Evolutionary conservation across 2,797 vertebrate species (phyloP).

Genomic region (Corythornis leucogaster): DNA sequence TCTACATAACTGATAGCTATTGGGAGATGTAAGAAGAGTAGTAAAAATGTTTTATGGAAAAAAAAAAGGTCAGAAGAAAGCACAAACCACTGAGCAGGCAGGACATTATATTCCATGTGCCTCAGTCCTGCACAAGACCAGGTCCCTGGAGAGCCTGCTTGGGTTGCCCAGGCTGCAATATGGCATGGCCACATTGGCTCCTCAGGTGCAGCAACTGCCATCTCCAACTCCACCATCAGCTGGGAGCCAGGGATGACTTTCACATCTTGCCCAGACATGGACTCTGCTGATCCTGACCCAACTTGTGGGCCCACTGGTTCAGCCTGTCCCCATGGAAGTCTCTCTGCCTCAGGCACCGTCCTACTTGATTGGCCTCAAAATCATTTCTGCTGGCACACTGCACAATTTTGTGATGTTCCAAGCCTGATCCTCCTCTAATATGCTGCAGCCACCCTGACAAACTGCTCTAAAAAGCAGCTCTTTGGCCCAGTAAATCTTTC

Average conservation of each 20-base stretch:
- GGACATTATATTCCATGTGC: background rate
- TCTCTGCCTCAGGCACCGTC: background rate
- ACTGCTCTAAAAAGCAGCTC: background rate
- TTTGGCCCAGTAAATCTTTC: background rate
- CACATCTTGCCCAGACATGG: fast-evolving
- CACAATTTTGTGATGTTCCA: background rate
- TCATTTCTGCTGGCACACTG: background rate
- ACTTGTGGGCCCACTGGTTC: fast-evolving
- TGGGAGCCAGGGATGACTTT: background rate
- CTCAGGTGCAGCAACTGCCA: fast-evolving
- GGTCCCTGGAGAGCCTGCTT: background rate
- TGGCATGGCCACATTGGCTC: background rate
- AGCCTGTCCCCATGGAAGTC: background rate
- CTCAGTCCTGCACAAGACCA: background rate
- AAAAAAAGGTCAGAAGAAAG: background rate
- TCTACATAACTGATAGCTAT: background rate
- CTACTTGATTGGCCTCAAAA: background rate
- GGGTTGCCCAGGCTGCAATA: fast-evolving
- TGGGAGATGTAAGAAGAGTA: background rate
- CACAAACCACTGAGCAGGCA: background rate
- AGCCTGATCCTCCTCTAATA: background rate
- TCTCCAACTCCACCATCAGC: fast-evolving
- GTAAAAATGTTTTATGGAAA: background rate
- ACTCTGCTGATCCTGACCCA: background rate
- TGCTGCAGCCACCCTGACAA: background rate